Percentiles rank a stretch among this genome's conserved stretches.
Evolutionary conservation across 1,140 invertebrate genomes (phyloP).

Genomic region (Drosophila prosaltans): DNA sequence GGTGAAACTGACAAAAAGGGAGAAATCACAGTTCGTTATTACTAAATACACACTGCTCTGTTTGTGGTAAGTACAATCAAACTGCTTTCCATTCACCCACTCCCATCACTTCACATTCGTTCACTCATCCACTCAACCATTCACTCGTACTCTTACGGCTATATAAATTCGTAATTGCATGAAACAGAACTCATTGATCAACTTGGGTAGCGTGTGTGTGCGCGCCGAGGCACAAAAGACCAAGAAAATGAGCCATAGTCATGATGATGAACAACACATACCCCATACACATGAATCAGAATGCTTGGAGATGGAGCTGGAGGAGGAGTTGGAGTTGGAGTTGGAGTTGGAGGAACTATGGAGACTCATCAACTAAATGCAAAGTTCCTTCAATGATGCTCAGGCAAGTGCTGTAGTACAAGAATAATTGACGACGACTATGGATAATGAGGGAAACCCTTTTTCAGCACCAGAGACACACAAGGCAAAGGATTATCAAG

Average conservation of each 20-base stretch:
- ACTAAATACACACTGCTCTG: conserved; percentile 14
- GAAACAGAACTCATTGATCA: conserved; percentile 65
- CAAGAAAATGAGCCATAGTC: conserved; percentile 49
- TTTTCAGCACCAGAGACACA: conserved; percentile 41
- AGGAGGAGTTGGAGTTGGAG: too few species aligned
- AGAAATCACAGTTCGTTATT: conserved; percentile 72
- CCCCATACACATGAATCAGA: conserved; percentile 30
- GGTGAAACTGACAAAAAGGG: not conserved
- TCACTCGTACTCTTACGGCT: conserved; percentile 16
- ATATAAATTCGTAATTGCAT: conserved; percentile 71
- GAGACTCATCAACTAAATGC: conserved; percentile 76
- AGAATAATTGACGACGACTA: conserved; percentile 76
- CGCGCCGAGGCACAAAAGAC: conserved; percentile 47
- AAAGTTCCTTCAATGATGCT: conserved; percentile 47
- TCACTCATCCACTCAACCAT: conserved; percentile 54
- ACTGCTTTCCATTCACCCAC: conserved; percentile 1
- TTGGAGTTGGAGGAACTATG: not conserved
- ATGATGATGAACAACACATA: conserved; percentile 42
- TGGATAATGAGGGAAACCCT: conserved; percentile 68
- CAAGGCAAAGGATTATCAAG: conserved; percentile 52
- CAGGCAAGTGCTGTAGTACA: conserved; percentile 56
- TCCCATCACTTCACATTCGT: conserved; percentile 1
- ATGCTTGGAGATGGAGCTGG: not conserved
- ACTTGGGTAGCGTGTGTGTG: conserved; percentile 53
- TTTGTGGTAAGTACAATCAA: conserved; percentile 54